phyloP scores from a whole-genome alignment of 2,113 vertebrate genomes.

The Calidris pygmaea region DNA sequence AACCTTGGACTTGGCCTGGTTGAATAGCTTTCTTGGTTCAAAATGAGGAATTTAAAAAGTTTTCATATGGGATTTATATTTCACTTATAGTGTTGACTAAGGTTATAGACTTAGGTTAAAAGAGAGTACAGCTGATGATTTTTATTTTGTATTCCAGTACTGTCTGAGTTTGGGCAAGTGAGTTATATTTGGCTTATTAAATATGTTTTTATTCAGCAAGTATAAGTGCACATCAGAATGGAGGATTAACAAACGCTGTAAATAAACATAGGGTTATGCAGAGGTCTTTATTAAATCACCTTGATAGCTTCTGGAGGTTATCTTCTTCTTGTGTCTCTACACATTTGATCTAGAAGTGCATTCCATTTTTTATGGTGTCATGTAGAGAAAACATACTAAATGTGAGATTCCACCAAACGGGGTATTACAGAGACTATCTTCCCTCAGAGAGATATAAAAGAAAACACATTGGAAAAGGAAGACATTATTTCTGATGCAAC shows the following conservation, averaged over 20 bases:
- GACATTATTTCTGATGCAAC: neutral
- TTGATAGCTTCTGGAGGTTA: neutral
- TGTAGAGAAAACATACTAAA: neutral
- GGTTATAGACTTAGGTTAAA: neutral
- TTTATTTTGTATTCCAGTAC: neutral
- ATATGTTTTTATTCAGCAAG: neutral
- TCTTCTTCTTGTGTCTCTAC: neutral
- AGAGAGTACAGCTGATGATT: neutral
- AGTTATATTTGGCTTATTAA: neutral
- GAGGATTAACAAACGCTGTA: neutral
- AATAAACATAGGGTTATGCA: neutral
- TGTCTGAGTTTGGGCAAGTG: neutral
- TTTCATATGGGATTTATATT: neutral
- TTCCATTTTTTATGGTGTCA: neutral
- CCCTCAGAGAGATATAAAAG: neutral
- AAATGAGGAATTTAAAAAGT: neutral
- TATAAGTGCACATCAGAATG: neutral
- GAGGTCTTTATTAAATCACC: neutral
- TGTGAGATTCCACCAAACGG: neutral
- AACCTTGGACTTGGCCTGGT: too few relatives aligned
- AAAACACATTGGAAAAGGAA: neutral
- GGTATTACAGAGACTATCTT: neutral
- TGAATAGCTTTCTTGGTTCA: neutral
- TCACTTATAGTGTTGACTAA: neutral
- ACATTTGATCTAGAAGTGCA: neutral